Evolutionary conservation across 2,797 vertebrate species (phyloP).

Genomic region (Cheirogaleus major): DNA sequence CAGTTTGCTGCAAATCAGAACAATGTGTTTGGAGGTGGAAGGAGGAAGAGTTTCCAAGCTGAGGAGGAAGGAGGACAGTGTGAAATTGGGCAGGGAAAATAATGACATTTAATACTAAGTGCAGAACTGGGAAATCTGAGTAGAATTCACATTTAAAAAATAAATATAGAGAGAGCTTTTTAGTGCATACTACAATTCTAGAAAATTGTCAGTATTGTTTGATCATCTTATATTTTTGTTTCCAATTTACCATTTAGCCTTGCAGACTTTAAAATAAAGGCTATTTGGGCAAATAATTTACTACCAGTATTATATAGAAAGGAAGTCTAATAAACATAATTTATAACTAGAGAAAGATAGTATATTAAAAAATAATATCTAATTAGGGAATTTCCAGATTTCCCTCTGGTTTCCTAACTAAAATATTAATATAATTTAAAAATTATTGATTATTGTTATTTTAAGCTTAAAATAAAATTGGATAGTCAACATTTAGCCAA

Average conservation of each 20-base stretch:
- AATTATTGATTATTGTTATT: slow-evolving; percentile 14
- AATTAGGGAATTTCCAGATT: neutral
- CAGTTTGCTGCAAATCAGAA: neutral
- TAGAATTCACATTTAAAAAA: slow-evolving; percentile 12
- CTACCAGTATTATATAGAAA: slow-evolving; percentile 13
- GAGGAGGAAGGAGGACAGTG: neutral
- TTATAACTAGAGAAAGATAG: neutral
- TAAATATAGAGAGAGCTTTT: neutral
- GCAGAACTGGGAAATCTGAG: neutral
- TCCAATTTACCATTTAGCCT: slow-evolving; percentile 20
- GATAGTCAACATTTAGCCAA: neutral
- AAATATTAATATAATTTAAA: slow-evolving; percentile 26
- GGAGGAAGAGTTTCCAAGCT: neutral
- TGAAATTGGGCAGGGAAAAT: neutral
- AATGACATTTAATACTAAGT: neutral
- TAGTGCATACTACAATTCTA: neutral
- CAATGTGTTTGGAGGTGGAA: neutral
- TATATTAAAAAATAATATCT: slow-evolving; percentile 5
- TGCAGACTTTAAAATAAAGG: slow-evolving; percentile 16
- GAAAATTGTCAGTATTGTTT: slow-evolving; percentile 4
- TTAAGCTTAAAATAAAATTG: slow-evolving; percentile 42
- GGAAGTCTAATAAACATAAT: neutral
- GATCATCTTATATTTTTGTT: slow-evolving; percentile 7
- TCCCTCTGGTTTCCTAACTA: slow-evolving; percentile 20
- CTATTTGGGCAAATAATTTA: neutral